Conservation (phyloP, 2,888 invertebrate genomes). For the Cynaeus angustus region DNA sequence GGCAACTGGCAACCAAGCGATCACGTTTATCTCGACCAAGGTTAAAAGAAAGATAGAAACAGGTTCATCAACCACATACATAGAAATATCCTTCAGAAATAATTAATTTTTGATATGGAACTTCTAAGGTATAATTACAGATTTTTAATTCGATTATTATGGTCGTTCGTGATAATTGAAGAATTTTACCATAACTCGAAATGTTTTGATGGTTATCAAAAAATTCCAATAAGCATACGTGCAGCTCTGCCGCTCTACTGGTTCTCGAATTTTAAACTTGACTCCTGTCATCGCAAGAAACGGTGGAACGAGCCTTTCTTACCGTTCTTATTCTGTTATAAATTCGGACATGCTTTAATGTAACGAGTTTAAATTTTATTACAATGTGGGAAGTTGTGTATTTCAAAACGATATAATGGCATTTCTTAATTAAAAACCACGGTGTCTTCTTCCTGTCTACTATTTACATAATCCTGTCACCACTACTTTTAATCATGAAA, state of each 20-base stretch:
- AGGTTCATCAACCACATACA: constrained; percentile 54
- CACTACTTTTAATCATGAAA: constrained; percentile 16
- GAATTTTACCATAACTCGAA: not conserved
- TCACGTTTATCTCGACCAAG: constrained; percentile 48
- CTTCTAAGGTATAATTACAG: constrained; percentile 29
- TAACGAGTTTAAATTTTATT: too few relatives aligned
- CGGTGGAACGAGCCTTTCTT: constrained; percentile 4
- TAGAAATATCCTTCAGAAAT: constrained; percentile 53
- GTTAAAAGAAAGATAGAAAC: constrained; percentile 49
- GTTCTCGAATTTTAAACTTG: not conserved
- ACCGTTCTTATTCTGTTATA: too few relatives aligned
- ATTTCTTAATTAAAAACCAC: constrained; percentile 20
- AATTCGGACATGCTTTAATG: too few relatives aligned
- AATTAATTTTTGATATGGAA: constrained; percentile 54
- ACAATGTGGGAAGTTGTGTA: too few relatives aligned
- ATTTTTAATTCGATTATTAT: constrained; percentile 41
- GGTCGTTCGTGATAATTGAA: constrained; percentile 12
- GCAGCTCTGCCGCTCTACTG: not conserved
- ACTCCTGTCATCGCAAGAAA: not conserved
- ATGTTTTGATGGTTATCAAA: constrained; percentile 15
- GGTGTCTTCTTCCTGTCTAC: constrained; percentile 13
- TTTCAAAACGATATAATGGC: constrained; percentile 42
- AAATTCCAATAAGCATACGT: constrained; percentile 10
- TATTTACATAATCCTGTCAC: constrained; percentile 38
- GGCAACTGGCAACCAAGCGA: constrained; percentile 32